Base-by-base conservation (phyloP, 2,888 invertebrate species). In the Hypsopygia costalis region DNA sequence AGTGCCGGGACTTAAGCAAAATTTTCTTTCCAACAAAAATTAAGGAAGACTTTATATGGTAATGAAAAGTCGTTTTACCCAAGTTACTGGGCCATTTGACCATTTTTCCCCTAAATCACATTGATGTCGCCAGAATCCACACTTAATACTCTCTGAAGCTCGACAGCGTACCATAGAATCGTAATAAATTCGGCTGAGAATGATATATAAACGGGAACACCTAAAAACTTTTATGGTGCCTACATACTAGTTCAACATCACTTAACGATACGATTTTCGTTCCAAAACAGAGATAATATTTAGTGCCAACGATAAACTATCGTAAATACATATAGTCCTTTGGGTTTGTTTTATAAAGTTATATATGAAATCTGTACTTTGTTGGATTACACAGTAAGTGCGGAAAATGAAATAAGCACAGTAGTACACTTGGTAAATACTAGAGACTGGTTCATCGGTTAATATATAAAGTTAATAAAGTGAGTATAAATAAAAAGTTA, bases 21-120 rank as follows among this genome's bases (percentile, higher is more conserved):
- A 31, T 31, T 16, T 32, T 32, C 16, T 34, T 34, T 34, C 21
- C 11, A 30, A 31, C 20, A 10, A 31, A 31, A 31, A 31, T 22
- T 29, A 36, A 11, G 27, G 6, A 22, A 8, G 22, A 21, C 22
- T 37, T 34, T 37, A 30, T 28, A 42, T 34, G 12, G 11, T 37
- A 37, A 37, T 37, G 21, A 42, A 30, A 22, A 16, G 41, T 42
- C 21, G 21, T 42, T 41, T 42, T 30, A 31, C 12, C 34, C 12
- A 42, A 42, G 25, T 42, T 25, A 32, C 11, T 31, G 6, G 6
- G 32, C 27, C 6, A 16, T 32, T 32, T 34, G 39, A 39, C 27
- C 35, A 20, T 32, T 36, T 41, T 43, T 40, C 29, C 34, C 25
- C 36, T 42, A 49, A 46, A 46, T 48, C 39, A 46, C 36, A 35